Conservation (phyloP, 1,140 invertebrate genomes). For the Euglossa dilemma region DNA sequence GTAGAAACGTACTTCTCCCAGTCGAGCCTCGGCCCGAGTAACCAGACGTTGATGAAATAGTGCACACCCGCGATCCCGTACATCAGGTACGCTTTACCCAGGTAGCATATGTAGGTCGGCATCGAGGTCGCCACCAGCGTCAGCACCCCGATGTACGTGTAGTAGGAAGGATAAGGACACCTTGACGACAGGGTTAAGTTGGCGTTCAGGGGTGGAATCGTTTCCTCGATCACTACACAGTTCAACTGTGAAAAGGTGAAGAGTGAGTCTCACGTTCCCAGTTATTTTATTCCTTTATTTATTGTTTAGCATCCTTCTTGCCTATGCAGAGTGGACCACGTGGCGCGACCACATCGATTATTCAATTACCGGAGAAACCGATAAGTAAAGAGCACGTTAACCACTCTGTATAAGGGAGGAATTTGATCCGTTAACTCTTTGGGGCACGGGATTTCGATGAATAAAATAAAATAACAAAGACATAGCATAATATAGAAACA, state of each 20-base stretch:
- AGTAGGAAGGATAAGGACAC: constrained; percentile 89
- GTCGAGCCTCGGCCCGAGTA: constrained; percentile 84
- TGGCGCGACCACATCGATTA: too few species aligned
- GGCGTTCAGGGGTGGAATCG: constrained; percentile 66
- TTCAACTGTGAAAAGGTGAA: constrained; percentile 70
- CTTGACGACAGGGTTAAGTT: constrained; percentile 64
- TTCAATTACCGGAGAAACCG: too few species aligned
- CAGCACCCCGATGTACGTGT: constrained; percentile 88
- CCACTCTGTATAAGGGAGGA: too few species aligned
- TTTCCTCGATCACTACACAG: constrained; percentile 78
- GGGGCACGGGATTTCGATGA: too few species aligned
- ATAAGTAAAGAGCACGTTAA: too few species aligned
- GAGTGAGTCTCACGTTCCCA: neutral
- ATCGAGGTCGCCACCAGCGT: constrained; percentile 88
- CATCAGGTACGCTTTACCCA: constrained; percentile 87
- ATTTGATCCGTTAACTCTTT: too few species aligned
- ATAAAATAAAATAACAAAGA: too few species aligned
- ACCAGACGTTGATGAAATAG: constrained; percentile 85
- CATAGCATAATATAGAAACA: too few species aligned
- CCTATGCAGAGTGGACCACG: too few species aligned
- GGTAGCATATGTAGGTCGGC: constrained; percentile 88
- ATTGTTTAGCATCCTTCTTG: too few species aligned
- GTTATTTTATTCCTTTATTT: too few species aligned
- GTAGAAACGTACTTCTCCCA: constrained; percentile 83
- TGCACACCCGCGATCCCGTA: constrained; percentile 84